These are phyloP conservation scores for Drosophila kuntzei DNA, from an alignment of 2,888 invertebrate species.

Conservation along the genomic window DNA sequence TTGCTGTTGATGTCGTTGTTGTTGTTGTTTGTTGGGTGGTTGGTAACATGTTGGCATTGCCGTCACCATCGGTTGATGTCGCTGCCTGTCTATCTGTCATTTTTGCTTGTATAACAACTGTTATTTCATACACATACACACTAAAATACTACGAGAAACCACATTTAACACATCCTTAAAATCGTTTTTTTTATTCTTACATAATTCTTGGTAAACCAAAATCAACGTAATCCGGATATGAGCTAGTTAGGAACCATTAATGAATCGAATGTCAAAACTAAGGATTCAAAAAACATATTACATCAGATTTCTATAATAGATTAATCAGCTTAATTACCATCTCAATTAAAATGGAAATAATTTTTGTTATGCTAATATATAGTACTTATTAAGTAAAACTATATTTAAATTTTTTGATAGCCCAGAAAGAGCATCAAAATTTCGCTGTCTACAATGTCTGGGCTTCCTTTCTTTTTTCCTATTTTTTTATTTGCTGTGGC, in stretches of 20 bases:
- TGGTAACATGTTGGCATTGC: slow-evolving; percentile 50
- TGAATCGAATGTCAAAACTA: no score
- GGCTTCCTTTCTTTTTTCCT: slow-evolving; percentile 33
- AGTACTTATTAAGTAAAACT: no score
- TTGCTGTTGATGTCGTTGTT: slow-evolving; percentile 24
- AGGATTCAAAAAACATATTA: no score
- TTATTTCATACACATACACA: slow-evolving; percentile 37
- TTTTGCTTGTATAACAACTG: slow-evolving; percentile 66
- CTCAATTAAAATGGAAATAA: no score
- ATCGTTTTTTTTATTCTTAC: not conserved
- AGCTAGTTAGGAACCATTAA: no score
- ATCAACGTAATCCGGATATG: no score
- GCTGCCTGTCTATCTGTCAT: slow-evolving; percentile 61
- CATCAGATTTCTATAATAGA: no score
- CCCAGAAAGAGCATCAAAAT: slow-evolving; percentile 14
- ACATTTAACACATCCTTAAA: not conserved
- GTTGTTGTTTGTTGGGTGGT: slow-evolving; percentile 36
- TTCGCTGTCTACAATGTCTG: slow-evolving; percentile 1
- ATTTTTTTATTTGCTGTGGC: slow-evolving; percentile 51
- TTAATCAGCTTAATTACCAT: no score
- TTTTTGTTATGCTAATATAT: no score
- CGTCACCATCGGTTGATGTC: slow-evolving; percentile 40
- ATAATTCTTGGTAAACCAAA: no score
- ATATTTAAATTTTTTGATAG: not conserved
- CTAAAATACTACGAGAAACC: not conserved